Percentiles rank a stretch among this genome's conserved stretches.
phyloP scores from a whole-genome alignment of 2,113 vertebrate genomes.

The Eudyptes chrysolophus region DNA sequence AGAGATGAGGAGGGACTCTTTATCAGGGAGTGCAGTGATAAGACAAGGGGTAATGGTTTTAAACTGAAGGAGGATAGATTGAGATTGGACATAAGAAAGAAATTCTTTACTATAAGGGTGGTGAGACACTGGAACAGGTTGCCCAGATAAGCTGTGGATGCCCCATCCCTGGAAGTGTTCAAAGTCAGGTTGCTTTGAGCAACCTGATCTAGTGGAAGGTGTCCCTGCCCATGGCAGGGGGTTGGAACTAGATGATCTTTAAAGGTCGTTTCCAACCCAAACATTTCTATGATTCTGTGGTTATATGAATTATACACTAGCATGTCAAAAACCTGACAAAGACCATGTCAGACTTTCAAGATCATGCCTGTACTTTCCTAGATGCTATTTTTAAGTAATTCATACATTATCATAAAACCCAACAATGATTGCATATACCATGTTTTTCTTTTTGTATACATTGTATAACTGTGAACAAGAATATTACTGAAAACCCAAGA shows the following conservation, averaged over 20 bases:
- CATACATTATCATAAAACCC: neutral
- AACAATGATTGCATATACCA: neutral
- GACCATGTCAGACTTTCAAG: neutral
- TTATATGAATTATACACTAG: neutral
- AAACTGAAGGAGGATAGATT: too few relatives aligned
- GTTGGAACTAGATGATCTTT: neutral
- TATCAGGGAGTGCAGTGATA: too few relatives aligned
- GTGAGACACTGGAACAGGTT: too few relatives aligned
- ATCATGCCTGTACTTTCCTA: neutral
- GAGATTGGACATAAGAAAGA: too few relatives aligned
- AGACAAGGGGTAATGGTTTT: too few relatives aligned
- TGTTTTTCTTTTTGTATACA: neutral
- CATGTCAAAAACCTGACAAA: neutral
- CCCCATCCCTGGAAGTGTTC: neutral
- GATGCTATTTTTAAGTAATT: neutral
- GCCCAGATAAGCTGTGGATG: too few relatives aligned
- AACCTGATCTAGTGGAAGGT: neutral
- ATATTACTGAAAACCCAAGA: neutral
- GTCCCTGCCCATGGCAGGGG: neutral
- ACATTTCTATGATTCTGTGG: neutral
- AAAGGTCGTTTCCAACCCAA: neutral
- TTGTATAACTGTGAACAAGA: neutral
- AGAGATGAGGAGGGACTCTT: too few relatives aligned
- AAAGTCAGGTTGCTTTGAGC: neutral
- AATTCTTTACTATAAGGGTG: too few relatives aligned